Conservation (phyloP, 2,113 vertebrate genomes). For the Ophiodon elongatus region DNA sequence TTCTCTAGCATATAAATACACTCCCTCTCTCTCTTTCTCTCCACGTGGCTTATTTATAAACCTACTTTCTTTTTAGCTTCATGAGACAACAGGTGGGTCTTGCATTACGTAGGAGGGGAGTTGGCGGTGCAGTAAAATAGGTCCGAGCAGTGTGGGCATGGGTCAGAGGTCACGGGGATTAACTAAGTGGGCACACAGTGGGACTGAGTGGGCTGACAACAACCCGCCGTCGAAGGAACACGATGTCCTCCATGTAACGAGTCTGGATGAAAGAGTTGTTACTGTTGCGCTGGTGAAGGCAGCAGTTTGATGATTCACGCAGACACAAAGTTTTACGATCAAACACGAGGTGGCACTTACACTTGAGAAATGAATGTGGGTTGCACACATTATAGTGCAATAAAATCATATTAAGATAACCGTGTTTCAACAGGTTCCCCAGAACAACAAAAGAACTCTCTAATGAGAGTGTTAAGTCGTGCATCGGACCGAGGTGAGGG, state of each 20-base stretch:
- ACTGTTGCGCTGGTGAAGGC: slow-evolving; percentile 6
- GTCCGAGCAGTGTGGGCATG: slow-evolving; percentile 43
- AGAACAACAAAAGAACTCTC: slow-evolving; percentile 43
- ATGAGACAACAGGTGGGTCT: slow-evolving; percentile 74
- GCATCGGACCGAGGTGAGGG: slow-evolving; percentile 33
- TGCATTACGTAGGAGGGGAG: slow-evolving; percentile 11
- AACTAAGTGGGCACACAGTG: slow-evolving; percentile 39
- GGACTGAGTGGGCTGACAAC: slow-evolving; percentile 45
- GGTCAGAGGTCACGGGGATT: slow-evolving; percentile 44
- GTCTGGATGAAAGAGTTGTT: slow-evolving; percentile 38
- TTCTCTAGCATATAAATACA: slow-evolving; percentile 59
- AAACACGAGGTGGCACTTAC: slow-evolving; percentile 3
- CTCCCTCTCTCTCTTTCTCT: background rate
- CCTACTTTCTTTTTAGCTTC: slow-evolving; percentile 58
- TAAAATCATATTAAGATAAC: background rate
- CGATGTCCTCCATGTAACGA: slow-evolving; percentile 27
- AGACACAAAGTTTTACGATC: slow-evolving; percentile 38
- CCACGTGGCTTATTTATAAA: slow-evolving; percentile 72
- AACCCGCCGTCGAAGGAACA: slow-evolving; percentile 34
- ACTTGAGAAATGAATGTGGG: slow-evolving; percentile 16
- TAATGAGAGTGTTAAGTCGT: slow-evolving; percentile 42
- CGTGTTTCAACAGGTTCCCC: background rate
- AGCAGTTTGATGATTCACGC: slow-evolving; percentile 26
- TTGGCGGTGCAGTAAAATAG: slow-evolving; percentile 20
- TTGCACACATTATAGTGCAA: background rate